These are phyloP conservation scores for Zeus faber DNA, from an alignment of 2,113 vertebrate species.

Conservation along the genomic window DNA sequence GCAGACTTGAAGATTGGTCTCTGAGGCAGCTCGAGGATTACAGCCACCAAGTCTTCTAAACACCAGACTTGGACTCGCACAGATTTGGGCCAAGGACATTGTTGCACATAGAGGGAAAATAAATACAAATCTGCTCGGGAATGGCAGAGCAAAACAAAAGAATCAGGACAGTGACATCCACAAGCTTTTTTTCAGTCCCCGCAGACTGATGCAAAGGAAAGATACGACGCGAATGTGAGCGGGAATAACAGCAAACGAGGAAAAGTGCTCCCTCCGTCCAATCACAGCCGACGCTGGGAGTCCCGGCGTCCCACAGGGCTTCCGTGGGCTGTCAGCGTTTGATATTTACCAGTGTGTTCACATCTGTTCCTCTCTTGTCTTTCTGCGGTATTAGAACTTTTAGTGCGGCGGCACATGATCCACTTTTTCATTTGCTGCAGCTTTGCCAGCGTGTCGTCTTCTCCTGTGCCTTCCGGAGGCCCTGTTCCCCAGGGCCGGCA, in stretches of 20 bases:
- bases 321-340: slow-evolving; percentile 48
- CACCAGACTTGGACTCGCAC: slow-evolving; percentile 21
- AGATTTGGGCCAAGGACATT: slow-evolving; percentile 2
- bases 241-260: slow-evolving; percentile 21
- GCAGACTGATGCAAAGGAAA: slow-evolving; percentile 7
- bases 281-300: slow-evolving; percentile 38
- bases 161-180: too few species aligned
- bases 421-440: slow-evolving; percentile 23
- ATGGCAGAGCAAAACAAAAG: too few species aligned
- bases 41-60: slow-evolving; percentile 27
- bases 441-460: slow-evolving; percentile 28
- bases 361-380: slow-evolving; percentile 55
- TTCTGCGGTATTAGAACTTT: slow-evolving; percentile 37
- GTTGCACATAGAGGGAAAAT: slow-evolving; percentile 13
- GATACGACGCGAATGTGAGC: slow-evolving; percentile 30
- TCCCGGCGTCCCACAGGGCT: slow-evolving; percentile 32
- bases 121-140: slow-evolving; percentile 18
- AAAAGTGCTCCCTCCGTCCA: slow-evolving; percentile 25
- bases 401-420: slow-evolving; percentile 31
- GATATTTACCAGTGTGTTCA: slow-evolving; percentile 54
- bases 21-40: slow-evolving; percentile 60
- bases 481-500: slow-evolving; percentile 24
- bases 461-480: slow-evolving; percentile 31
- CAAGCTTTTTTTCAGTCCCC: slow-evolving; percentile 6
- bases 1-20: slow-evolving; percentile 50